These are phyloP conservation scores for Propithecus perrieri DNA, from an alignment of 2,797 vertebrate genomes.

Conservation along the genomic window DNA sequence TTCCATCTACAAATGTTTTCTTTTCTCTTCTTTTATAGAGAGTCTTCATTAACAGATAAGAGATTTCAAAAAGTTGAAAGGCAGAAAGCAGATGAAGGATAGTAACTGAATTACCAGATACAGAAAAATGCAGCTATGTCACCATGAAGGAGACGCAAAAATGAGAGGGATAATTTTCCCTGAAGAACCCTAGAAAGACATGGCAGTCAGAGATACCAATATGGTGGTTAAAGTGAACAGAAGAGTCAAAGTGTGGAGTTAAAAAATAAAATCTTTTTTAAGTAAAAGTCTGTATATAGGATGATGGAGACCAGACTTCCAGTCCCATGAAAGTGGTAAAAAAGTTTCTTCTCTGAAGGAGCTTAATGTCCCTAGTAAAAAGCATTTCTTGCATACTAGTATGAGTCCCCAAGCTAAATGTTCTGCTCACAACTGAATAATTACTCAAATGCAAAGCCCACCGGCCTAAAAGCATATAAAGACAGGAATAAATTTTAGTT, in stretches of 20 bases:
- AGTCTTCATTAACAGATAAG: background rate
- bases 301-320: background rate
- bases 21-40: background rate
- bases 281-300: background rate
- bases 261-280: background rate
- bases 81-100: background rate
- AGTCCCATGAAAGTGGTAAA: background rate
- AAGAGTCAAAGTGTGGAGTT: background rate
- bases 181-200: background rate
- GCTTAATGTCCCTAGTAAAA: background rate
- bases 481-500: background rate
- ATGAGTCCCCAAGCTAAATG: background rate
- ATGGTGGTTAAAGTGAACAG: background rate
- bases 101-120: background rate
- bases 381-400: background rate
- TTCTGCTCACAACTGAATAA: background rate
- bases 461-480: background rate
- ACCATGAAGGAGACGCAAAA: background rate
- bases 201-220: background rate
- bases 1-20: background rate
- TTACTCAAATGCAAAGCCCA: background rate
- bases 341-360: background rate
- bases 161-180: background rate
- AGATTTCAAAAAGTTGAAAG: background rate
- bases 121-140: background rate